Evolutionary conservation across 2,113 vertebrate genomes (phyloP), one percentile per base, ranked within the genome.

Genomic region (Aepyceros melampus): DNA sequence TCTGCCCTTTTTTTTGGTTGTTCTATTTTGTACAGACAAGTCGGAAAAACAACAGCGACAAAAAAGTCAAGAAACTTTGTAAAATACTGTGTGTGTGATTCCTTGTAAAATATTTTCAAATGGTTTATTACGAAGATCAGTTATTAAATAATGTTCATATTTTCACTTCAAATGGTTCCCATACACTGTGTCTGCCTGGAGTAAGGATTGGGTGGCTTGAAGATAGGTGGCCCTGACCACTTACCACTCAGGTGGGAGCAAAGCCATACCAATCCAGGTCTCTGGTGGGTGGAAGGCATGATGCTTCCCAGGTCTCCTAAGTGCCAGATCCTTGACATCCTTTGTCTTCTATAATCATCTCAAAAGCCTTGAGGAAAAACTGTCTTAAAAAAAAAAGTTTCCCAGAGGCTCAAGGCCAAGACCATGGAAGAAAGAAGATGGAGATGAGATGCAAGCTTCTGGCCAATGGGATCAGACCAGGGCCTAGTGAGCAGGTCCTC

Each of bases 111-210:
- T 99, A 99, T 99, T 99, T 99, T 99, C 99, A 99, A 99, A 99
- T 99, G 99, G 99, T 99, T 99, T 99, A 99, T 99, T 99, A 99
- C 99, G 99, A 99, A 99, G 99, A 99, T 99, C 99, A 99, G 99
- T 99, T 99, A 99, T 99, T 99, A 99, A 99, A 99, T 99, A 99
- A 99, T 99, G 99, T 99, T 99, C 99, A 99, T 99, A 99, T 99
- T 99, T 99, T 99, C 99, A 99, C 99, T 99, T 99, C 99, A 99
- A 98, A 99, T 98, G 97, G 94, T 97, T 96, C 97, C 86, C 64
- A 96, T 97, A 91, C 86, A 91, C 91, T 98, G 78, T 97, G 86
- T 97, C 58, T 51, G 31, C 93, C 62, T 33, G 21, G 51, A 43
- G 31, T 91, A 56, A 93, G 74, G 62, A 92, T 0, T 92, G 76